Conservation (phyloP, 2,113 vertebrate genomes). For the Gallinago paraguaiae region DNA sequence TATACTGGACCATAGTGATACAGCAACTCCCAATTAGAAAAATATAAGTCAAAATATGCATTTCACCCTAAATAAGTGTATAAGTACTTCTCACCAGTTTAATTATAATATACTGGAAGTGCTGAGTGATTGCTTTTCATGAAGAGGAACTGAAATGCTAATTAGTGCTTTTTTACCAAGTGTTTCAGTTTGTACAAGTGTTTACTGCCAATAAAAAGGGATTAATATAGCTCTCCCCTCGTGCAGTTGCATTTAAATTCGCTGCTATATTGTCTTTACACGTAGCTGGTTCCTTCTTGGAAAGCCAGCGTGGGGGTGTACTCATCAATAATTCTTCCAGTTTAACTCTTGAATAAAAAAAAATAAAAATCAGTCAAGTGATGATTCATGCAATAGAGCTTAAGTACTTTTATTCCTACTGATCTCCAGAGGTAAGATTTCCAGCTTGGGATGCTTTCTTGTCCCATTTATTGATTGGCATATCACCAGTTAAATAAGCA, state of each 20-base stretch:
- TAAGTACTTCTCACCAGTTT: neutral
- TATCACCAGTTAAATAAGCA: neutral
- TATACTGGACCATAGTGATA: neutral
- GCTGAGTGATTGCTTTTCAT: conserved; percentile 10
- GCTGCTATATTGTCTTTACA: neutral
- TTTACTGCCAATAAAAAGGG: neutral
- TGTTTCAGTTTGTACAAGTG: neutral
- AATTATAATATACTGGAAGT: neutral
- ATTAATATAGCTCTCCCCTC: neutral
- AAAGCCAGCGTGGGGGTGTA: neutral
- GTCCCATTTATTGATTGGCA: neutral
- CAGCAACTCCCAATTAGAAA: neutral
- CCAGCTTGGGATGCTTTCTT: neutral
- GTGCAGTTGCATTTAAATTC: neutral
- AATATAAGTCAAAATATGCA: neutral
- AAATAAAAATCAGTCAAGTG: neutral
- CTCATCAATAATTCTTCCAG: neutral
- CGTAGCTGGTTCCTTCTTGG: neutral
- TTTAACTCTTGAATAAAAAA: neutral
- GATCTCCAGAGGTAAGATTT: neutral
- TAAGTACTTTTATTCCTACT: neutral
- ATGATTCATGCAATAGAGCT: neutral
- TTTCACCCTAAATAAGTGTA: neutral
- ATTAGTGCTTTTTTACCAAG: neutral
- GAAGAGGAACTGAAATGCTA: neutral